Percentiles rank a stretch among this genome's conserved stretches.
These are phyloP conservation scores for Drosophila nr. medialis DNA, from an alignment of 2,888 invertebrate genomes.

Conservation along the genomic window DNA sequence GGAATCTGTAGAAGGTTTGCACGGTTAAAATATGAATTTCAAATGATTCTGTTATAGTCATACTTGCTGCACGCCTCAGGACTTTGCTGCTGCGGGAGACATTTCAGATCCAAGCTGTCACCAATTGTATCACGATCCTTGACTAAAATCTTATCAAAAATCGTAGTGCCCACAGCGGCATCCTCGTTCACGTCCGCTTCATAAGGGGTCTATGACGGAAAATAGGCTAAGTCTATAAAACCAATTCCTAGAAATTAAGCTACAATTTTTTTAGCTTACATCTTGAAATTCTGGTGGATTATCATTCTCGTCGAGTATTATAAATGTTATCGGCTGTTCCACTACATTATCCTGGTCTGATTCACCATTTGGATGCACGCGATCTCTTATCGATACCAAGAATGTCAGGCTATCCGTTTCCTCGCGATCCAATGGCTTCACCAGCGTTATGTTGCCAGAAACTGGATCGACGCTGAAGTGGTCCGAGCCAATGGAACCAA, in stretches of 20 bases:
- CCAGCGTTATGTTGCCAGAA: conserved; percentile 92
- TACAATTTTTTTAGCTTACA: conserved; percentile 84
- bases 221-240: conserved; percentile 7
- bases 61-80: conserved; percentile 84
- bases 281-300: conserved; percentile 92
- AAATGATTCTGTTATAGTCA: conserved; percentile 7
- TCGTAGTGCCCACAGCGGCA: conserved; percentile 89
- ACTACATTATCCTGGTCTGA: conserved; percentile 90
- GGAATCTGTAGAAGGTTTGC: conserved; percentile 71
- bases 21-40: not conserved
- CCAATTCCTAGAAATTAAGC: not conserved
- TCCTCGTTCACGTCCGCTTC: conserved; percentile 92
- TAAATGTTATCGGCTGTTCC: conserved; percentile 91
- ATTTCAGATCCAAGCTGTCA: conserved; percentile 91
- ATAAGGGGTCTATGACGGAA: conserved; percentile 89
- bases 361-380: conserved; percentile 86
- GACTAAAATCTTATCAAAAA: conserved; percentile 90
- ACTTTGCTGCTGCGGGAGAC: conserved; percentile 85
- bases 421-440: conserved; percentile 93
- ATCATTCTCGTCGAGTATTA: conserved; percentile 95
- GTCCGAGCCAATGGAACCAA: conserved; percentile 92
- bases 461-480: conserved; percentile 91
- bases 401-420: conserved; percentile 92
- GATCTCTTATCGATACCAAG: conserved; percentile 92
- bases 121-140: conserved; percentile 93